Evolutionary conservation across 2,113 vertebrate genomes (phyloP), one percentile per base, ranked within the genome.

Genomic region (Callipepla squamata): DNA sequence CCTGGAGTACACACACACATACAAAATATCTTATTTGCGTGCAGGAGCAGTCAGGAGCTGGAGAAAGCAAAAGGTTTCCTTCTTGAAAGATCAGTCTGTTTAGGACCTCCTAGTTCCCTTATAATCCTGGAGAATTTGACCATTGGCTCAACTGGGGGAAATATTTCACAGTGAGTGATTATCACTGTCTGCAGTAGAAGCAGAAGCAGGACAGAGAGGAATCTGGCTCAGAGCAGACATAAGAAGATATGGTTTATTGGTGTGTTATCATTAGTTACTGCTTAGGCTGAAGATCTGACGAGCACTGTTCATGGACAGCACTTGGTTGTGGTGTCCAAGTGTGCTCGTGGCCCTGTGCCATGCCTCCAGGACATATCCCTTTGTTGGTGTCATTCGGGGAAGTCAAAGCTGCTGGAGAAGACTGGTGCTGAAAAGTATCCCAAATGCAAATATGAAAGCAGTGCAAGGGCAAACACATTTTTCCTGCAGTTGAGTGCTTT

Each of bases 21-120:
- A 17, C 44, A 75, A 95, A 94, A 89, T 87, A 85, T 30, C 55
- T 93, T 93, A 79, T 90, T 95, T 94, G 83, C 84, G 85, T 90
- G 87, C 72, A 86, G 89, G 68, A 94, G 36, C 63, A 77, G 75
- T 81, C 32, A 70, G 65, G 87, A 94, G 73, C 65, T 51, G 55
- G 79, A 13, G 38, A 40, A 40, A 73, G 53, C 57, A 89, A 85
- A 92, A 87, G 89, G 57, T 88, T 94, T 77, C 47, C 38, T 80
- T 72, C 85, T 87, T 93, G 81, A 58, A 68, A 85, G 85, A 90
- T 78, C 57, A 72, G 72, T 94, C 89, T 94, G 26, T 85, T 87
- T 58, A 86, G 82, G 75, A 82, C 63, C 75, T 79, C 63, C 76
- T 28, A 13, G 38, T 78, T 92, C 36, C 68, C 57, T 63, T 75